These are phyloP conservation scores for Pelusios castaneus DNA, from an alignment of 2,113 vertebrate species.

Conservation along the genomic window DNA sequence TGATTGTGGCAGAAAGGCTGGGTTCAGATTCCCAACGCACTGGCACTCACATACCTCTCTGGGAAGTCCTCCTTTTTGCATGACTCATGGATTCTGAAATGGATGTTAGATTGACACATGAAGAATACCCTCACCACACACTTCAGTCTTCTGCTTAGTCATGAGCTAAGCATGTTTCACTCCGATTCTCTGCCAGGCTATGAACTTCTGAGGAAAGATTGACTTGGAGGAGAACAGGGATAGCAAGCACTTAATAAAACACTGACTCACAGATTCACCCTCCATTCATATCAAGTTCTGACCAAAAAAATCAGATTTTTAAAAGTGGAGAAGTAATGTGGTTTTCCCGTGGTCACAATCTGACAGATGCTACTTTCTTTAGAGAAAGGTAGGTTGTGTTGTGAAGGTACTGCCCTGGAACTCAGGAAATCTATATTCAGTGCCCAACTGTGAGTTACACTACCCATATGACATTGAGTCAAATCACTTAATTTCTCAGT, in stretches of 20 bases:
- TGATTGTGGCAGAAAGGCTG: neutral
- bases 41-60: conserved; percentile 14
- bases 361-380: neutral
- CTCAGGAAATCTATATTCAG: neutral
- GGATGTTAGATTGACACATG: neutral
- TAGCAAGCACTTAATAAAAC: fast-evolving
- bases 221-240: too few species aligned
- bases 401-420: neutral
- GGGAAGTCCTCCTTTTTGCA: neutral
- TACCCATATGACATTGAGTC: neutral
- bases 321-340: neutral
- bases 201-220: neutral
- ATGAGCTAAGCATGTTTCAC: neutral
- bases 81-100: conserved; percentile 1
- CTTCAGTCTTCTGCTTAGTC: neutral
- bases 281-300: neutral
- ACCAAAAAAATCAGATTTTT: fast-evolving
- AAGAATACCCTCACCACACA: neutral
- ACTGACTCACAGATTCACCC: neutral
- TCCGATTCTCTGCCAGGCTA: neutral
- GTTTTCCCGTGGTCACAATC: fast-evolving
- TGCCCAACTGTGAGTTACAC: neutral
- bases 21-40: neutral
- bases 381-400: fast-evolving
- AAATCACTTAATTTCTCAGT: neutral